Evolutionary conservation across 2,888 invertebrate genomes (phyloP), one percentile per base, ranked within the genome.

Genomic region (Osmoderma eremita): DNA sequence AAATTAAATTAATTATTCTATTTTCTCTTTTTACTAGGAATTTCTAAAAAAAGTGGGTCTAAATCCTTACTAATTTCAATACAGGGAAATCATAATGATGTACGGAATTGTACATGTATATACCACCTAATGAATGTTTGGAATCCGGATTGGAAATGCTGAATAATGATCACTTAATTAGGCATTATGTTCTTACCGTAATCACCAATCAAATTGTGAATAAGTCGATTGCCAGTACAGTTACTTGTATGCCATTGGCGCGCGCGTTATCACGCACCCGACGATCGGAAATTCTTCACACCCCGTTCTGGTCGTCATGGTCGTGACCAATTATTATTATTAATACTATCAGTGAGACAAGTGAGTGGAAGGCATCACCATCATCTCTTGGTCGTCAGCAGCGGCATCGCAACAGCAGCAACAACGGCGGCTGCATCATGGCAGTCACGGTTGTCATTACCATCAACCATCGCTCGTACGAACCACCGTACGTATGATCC

Each of bases 311-410:
- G n/a, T 65, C 48, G 45, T 53, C 51, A 42, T 42, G 54, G 63
- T 69, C 68, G 68, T 69, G 68, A 69, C 68, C 68, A 69, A 69
- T 69, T 69, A 69, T 63, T 66, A 66, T 62, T 67, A 67, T 42
- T 24, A 42, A 42, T 42, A 42, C 50, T n/a, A 24, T 51, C 50
- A 51, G 50, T 30, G 50, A 51, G 42, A 17, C 42, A 42, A 42
- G 42, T 13, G 50, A 51, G 50, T 51, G 4, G 50, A 51, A 51
- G 17, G 12, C 42, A 42, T 42, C 30, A 30, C 30, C 30, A 30
- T 30, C 30, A 30, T 30, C 30, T 30, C 30, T 6, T 30, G 30
- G 30, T 30, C 42, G 42, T 42, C 42, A 12, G 49, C 6, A 10
- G 8, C 17, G 20, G 17, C 20, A 49, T n/a, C 38, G 22, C 17